phyloP scores from a whole-genome alignment of 2,797 vertebrate species.

The Falco concolor region DNA sequence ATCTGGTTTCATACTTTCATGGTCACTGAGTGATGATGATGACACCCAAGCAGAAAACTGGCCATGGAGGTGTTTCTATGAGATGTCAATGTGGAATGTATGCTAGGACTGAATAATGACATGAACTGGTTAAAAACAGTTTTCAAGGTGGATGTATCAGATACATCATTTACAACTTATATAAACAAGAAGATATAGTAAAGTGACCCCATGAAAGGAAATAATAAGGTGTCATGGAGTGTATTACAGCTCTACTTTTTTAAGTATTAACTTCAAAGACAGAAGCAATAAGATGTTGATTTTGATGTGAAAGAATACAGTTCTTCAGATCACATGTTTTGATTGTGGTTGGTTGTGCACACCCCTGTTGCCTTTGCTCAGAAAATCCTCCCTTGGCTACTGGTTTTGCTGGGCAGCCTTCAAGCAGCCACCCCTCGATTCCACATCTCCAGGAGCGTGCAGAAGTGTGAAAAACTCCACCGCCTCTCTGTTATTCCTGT shows the following conservation, averaged over 20 bases:
- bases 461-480: not conserved
- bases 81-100: not conserved
- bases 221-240: not conserved
- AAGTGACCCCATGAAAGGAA: not conserved
- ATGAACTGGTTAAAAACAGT: not conserved
- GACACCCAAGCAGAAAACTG: conserved; percentile 54
- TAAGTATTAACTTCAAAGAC: not conserved
- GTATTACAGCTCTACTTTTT: not conserved
- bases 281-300: not conserved
- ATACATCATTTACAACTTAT: not conserved
- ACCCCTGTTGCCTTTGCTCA: not conserved
- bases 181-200: not conserved
- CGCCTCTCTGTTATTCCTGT: not conserved
- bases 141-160: not conserved
- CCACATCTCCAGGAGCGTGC: not conserved
- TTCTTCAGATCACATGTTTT: not conserved
- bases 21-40: conserved; percentile 28
- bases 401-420: not conserved
- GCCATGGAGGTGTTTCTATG: conserved; percentile 19
- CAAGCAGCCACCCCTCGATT: not conserved
- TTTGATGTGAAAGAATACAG: not conserved
- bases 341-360: not conserved
- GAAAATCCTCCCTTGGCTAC: not conserved
- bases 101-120: not conserved
- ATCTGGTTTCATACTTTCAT: conserved; percentile 56